phyloP scores from a whole-genome alignment of 2,888 invertebrate genomes.

The Nomada lathburiana region DNA sequence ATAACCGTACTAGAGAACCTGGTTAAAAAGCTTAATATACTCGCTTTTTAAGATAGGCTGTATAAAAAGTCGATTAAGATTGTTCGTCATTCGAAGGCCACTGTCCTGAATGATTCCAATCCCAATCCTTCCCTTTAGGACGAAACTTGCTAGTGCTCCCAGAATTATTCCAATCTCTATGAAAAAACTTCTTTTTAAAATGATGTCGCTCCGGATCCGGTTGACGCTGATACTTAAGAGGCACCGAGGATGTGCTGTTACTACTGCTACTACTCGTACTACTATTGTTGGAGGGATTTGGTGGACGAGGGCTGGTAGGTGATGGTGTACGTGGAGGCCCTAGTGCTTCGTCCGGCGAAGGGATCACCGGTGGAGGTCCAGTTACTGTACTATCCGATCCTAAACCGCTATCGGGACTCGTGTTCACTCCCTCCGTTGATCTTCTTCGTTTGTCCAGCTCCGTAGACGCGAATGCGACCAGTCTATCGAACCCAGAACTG shows the following conservation, averaged over 20 bases:
- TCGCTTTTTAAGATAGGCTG: slow-evolving; percentile 16
- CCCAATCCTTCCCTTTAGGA: slow-evolving; percentile 91
- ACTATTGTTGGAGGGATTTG: slow-evolving; percentile 84
- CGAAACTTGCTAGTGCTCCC: slow-evolving; percentile 87
- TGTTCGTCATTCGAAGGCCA: slow-evolving; percentile 82
- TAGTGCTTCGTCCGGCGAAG: slow-evolving; percentile 84
- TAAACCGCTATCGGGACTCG: slow-evolving; percentile 94
- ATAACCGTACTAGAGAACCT: slow-evolving; percentile 35
- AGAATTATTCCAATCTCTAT: slow-evolving; percentile 86
- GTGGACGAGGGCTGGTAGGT: slow-evolving; percentile 85
- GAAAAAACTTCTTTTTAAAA: slow-evolving; percentile 94
- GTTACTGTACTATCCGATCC: slow-evolving; percentile 86
- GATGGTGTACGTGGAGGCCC: slow-evolving; percentile 87
- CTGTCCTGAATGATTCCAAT: slow-evolving; percentile 86
- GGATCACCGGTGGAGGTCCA: slow-evolving; percentile 80
- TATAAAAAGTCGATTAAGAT: slow-evolving; percentile 75
- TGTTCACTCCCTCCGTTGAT: slow-evolving; percentile 93
- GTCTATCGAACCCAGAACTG: slow-evolving; percentile 96
- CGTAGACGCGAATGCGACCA: slow-evolving; percentile 96
- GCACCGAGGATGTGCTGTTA: slow-evolving; percentile 69
- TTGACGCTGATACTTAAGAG: slow-evolving; percentile 81
- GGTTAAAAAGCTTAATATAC: slow-evolving; percentile 31
- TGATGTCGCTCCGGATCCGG: slow-evolving; percentile 86
- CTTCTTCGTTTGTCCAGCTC: slow-evolving; percentile 95
- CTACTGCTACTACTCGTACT: slow-evolving; percentile 78